These are phyloP conservation scores for Fregetta grallaria DNA, from an alignment of 2,113 vertebrate genomes.

Conservation along the genomic window DNA sequence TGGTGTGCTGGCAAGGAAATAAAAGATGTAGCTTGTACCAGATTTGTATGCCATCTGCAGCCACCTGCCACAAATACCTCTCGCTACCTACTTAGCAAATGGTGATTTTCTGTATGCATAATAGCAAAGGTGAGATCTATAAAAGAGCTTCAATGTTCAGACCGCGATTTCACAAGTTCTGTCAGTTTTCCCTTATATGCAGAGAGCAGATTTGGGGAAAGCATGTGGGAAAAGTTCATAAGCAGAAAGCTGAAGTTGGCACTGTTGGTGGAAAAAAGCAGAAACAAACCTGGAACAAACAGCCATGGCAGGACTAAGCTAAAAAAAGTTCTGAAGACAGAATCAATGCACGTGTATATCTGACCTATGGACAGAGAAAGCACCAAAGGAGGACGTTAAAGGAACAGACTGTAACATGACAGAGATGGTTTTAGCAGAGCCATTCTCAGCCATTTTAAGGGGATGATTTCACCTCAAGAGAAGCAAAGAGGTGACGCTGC, in stretches of 20 bases:
- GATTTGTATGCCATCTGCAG: neutral
- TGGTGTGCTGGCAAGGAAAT: neutral
- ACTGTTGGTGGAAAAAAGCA: neutral
- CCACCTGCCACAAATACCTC: neutral
- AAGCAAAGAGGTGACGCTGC: neutral
- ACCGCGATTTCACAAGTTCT: neutral
- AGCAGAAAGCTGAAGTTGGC: neutral
- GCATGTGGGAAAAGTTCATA: neutral
- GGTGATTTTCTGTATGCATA: neutral
- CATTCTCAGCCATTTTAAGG: neutral
- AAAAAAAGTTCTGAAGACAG: neutral
- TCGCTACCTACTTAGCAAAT: neutral
- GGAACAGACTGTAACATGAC: neutral
- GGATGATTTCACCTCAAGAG: neutral
- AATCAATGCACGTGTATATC: neutral
- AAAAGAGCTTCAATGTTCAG: neutral
- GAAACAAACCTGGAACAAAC: neutral
- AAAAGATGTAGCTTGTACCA: neutral
- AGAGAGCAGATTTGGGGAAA: neutral
- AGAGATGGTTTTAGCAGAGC: neutral
- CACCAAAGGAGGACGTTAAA: neutral
- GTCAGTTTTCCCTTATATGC: neutral
- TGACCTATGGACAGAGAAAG: neutral
- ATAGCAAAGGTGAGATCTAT: neutral
- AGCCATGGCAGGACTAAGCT: neutral